These are phyloP conservation scores for Malaclemys terrapin DNA, from an alignment of 2,113 vertebrate genomes.

Conservation along the genomic window DNA sequence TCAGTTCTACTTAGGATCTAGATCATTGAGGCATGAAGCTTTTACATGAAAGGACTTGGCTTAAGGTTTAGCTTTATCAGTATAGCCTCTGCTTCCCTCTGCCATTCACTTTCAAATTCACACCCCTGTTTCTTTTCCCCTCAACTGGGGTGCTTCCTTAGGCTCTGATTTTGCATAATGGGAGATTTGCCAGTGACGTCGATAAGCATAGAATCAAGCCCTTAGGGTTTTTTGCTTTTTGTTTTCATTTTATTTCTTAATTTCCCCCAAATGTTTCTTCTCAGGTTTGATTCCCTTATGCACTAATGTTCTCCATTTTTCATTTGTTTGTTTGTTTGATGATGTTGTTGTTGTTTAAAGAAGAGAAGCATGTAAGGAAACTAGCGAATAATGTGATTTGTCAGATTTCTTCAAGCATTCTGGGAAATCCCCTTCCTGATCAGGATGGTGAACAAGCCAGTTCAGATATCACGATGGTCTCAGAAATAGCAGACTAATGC, in stretches of 20 bases:
- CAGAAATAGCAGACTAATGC: neutral
- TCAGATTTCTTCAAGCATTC: constrained; percentile 9
- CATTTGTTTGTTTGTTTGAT: accelerated
- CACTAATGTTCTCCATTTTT: neutral
- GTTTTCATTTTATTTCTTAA: constrained; percentile 1
- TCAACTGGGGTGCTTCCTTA: constrained; percentile 14
- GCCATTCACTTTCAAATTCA: neutral
- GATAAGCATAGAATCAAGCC: constrained; percentile 7
- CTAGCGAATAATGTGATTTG: neutral
- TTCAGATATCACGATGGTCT: constrained; percentile 14
- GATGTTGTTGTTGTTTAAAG: neutral
- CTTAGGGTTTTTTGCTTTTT: neutral
- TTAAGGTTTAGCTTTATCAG: constrained; percentile 1
- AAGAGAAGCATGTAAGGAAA: neutral
- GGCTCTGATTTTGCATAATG: constrained; percentile 9
- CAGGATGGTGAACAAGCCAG: neutral
- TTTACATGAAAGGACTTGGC: constrained; percentile 14
- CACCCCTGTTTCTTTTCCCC: constrained; percentile 9
- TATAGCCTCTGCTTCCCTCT: constrained; percentile 8
- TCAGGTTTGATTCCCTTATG: neutral
- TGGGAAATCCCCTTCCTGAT: constrained; percentile 3
- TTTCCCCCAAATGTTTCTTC: constrained; percentile 27
- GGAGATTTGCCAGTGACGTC: constrained; percentile 32
- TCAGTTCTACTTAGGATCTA: neutral
- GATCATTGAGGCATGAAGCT: neutral